These are phyloP conservation scores for Patella vulgata DNA, from an alignment of 1,140 invertebrate genomes.

Conservation along the genomic window DNA sequence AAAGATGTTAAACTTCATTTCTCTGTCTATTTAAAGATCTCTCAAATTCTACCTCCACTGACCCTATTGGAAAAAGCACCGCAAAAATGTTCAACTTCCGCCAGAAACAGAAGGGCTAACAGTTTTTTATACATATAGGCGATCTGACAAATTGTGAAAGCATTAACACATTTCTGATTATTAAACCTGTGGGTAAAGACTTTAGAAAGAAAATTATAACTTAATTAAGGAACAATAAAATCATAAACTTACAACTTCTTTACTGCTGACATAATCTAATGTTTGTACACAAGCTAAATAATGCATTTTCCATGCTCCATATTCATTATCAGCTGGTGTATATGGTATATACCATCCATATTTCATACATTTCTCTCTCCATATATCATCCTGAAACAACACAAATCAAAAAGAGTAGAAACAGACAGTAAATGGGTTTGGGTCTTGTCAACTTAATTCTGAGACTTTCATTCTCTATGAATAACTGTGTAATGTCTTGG, in stretches of 20 bases:
- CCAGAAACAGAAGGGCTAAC: too few species aligned
- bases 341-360: conserved; percentile 64
- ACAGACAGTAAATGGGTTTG: too few species aligned
- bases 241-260: conserved; percentile 11
- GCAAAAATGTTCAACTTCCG: too few species aligned
- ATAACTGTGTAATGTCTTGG: neutral
- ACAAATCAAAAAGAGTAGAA: conserved; percentile 1
- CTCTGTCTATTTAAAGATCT: too few species aligned
- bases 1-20: too few species aligned
- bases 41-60: too few species aligned
- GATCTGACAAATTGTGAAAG: too few species aligned
- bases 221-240: neutral
- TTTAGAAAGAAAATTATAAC: neutral
- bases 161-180: too few species aligned
- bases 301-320: conserved; percentile 63
- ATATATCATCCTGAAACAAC: conserved; percentile 56
- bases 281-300: conserved; percentile 57
- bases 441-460: neutral
- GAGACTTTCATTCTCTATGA: neutral
- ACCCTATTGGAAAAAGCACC: too few species aligned
- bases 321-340: conserved; percentile 58
- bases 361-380: conserved; percentile 63
- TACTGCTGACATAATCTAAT: conserved; percentile 38
- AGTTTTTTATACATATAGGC: too few species aligned
- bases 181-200: too few species aligned